Percentiles rank a stretch among this genome's conserved stretches.
Conservation (phyloP, 1,140 invertebrate genomes). For the Cotesia chilonis region DNA sequence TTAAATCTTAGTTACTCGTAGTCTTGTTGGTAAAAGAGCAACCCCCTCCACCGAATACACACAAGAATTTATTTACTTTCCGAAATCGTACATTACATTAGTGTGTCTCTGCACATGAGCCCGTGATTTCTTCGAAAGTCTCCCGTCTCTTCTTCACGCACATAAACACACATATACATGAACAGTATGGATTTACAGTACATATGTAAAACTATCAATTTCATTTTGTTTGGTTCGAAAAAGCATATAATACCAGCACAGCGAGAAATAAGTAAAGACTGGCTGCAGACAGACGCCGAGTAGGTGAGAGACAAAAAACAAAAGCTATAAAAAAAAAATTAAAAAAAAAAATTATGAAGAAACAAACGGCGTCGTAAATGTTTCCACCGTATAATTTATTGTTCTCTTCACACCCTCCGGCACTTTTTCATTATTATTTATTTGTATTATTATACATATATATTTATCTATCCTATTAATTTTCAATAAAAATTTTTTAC, state of each 20-base stretch:
- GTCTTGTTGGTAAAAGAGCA: no score
- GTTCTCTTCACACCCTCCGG: conserved; percentile 2
- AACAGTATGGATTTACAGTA: neutral
- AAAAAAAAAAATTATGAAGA: conserved; percentile 5
- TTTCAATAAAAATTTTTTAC: conserved; percentile 10
- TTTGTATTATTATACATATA: neutral
- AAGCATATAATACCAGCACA: no score
- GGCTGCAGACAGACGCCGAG: neutral
- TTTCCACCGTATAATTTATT: neutral
- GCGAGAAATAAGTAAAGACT: no score
- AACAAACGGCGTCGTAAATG: conserved; percentile 11
- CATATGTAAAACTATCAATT: no score
- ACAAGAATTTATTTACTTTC: conserved; percentile 26
- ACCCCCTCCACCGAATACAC: neutral
- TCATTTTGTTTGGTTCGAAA: no score
- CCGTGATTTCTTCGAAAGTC: conserved; percentile 26
- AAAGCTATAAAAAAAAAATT: neutral
- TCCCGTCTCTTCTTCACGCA: neutral
- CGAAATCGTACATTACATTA: conserved; percentile 10
- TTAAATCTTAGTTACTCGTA: no score
- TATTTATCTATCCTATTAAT: neutral
- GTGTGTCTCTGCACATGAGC: neutral
- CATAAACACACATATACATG: neutral
- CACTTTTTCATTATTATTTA: neutral
- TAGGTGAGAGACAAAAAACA: conserved; percentile 10